These are phyloP conservation scores for Monarcha castaneiventris DNA, from an alignment of 2,113 vertebrate genomes.

Conservation along the genomic window DNA sequence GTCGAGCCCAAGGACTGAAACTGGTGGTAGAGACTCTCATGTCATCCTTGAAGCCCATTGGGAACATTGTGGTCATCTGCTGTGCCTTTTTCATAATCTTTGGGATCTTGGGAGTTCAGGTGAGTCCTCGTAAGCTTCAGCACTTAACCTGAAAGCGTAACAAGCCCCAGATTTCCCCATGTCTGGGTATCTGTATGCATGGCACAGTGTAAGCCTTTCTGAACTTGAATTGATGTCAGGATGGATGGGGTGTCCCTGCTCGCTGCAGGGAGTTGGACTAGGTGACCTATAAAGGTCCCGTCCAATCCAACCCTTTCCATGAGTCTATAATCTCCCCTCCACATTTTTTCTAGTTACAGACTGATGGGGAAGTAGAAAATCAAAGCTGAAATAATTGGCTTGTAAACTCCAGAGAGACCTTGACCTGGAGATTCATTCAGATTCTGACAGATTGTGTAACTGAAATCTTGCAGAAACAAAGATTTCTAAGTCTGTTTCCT, in stretches of 20 bases:
- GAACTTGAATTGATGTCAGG: neutral
- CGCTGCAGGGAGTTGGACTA: neutral
- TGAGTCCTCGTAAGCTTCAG: slow-evolving; percentile 59
- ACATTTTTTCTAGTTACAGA: neutral
- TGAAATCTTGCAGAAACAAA: neutral
- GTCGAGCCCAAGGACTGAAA: slow-evolving; percentile 95
- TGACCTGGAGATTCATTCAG: neutral
- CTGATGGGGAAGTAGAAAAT: neutral
- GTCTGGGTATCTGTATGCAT: neutral
- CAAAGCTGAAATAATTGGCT: neutral
- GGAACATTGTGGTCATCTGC: slow-evolving; percentile 99
- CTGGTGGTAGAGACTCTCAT: slow-evolving; percentile 98
- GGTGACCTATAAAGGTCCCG: neutral
- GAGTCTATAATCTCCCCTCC: neutral
- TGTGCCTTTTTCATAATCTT: slow-evolving; percentile 99
- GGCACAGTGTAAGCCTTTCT: neutral
- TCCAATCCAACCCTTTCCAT: neutral
- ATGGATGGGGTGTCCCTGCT: neutral
- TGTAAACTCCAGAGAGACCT: neutral
- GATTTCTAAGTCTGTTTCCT: neutral
- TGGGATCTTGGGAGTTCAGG: slow-evolving; percentile 98
- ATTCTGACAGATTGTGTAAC: neutral
- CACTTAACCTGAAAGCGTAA: accelerated
- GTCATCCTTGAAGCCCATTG: slow-evolving; percentile 97
- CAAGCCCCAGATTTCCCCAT: accelerated